These are phyloP conservation scores for Monochamus saltuarius DNA, from an alignment of 1,140 invertebrate species.

Conservation along the genomic window DNA sequence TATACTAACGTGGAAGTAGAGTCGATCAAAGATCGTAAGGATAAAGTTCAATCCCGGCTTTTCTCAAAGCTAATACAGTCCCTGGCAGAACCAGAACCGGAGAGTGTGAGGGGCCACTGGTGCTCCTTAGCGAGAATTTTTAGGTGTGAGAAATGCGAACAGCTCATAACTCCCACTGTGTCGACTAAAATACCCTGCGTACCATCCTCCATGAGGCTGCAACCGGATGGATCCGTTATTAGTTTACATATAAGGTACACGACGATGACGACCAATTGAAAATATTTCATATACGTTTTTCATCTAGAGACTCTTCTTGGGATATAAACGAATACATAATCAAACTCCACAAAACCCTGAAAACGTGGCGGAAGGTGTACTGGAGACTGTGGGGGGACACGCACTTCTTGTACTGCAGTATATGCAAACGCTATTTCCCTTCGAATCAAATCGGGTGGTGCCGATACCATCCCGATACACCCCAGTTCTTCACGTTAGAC, in stretches of 20 bases:
- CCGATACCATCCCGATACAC: slow-evolving; percentile 70
- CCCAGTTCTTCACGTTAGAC: slow-evolving; percentile 74
- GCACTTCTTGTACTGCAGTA: slow-evolving; percentile 76
- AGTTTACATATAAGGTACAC: slow-evolving; percentile 65
- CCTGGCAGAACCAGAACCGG: slow-evolving; percentile 68
- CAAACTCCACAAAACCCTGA: slow-evolving; percentile 72
- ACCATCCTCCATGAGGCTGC: slow-evolving; percentile 67
- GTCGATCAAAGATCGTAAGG: slow-evolving; percentile 73
- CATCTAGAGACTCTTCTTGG: slow-evolving; percentile 72
- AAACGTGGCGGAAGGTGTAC: slow-evolving; percentile 87
- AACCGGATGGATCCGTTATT: slow-evolving; percentile 66
- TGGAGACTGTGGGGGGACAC: slow-evolving; percentile 90
- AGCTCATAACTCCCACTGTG: slow-evolving; percentile 61
- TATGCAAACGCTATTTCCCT: slow-evolving; percentile 75
- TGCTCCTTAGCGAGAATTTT: slow-evolving; percentile 74
- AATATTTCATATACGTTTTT: slow-evolving; percentile 13
- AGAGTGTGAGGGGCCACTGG: slow-evolving; percentile 74
- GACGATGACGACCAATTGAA: slow-evolving; percentile 3
- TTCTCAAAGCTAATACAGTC: slow-evolving; percentile 80
- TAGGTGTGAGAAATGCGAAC: slow-evolving; percentile 54
- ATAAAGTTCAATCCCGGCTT: slow-evolving; percentile 79
- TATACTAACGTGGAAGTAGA: slow-evolving; percentile 81
- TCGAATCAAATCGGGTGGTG: slow-evolving; percentile 78
- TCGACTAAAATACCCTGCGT: slow-evolving; percentile 68
- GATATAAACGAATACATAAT: slow-evolving; percentile 80